These are phyloP conservation scores for Psophia crepitans DNA, from an alignment of 2,113 vertebrate species.

Conservation along the genomic window DNA sequence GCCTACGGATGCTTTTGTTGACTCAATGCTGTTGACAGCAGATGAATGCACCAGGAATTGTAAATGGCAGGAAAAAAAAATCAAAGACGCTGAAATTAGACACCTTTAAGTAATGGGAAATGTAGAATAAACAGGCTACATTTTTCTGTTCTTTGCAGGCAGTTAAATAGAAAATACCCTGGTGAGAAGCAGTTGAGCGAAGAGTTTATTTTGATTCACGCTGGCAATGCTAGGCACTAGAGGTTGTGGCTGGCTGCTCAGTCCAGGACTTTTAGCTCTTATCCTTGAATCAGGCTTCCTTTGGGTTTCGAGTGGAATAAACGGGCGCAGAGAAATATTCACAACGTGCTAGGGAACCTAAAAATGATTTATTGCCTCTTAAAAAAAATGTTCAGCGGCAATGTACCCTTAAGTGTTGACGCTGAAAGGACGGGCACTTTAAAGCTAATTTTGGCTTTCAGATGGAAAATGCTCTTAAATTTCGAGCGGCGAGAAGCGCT, in stretches of 20 bases:
- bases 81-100: conserved; percentile 9
- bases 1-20: conserved; percentile 63
- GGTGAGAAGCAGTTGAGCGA: neutral
- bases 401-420: neutral
- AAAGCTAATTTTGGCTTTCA: neutral
- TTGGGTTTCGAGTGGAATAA: neutral
- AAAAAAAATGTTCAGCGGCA: neutral
- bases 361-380: neutral
- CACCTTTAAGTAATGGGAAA: neutral
- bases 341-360: neutral
- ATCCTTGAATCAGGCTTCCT: neutral
- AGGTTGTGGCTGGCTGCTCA: neutral
- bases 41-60: conserved; percentile 31
- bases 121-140: neutral
- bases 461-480: neutral
- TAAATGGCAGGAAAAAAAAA: conserved; percentile 36
- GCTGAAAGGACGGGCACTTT: neutral
- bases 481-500: neutral
- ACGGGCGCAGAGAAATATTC: neutral
- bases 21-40: conserved; percentile 58
- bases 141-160: neutral
- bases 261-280: neutral
- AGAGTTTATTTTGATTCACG: neutral
- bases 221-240: neutral
- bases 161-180: neutral